Evolutionary conservation across 2,888 invertebrate genomes (phyloP).

Genomic region (Ichneumoninae sp.): DNA sequence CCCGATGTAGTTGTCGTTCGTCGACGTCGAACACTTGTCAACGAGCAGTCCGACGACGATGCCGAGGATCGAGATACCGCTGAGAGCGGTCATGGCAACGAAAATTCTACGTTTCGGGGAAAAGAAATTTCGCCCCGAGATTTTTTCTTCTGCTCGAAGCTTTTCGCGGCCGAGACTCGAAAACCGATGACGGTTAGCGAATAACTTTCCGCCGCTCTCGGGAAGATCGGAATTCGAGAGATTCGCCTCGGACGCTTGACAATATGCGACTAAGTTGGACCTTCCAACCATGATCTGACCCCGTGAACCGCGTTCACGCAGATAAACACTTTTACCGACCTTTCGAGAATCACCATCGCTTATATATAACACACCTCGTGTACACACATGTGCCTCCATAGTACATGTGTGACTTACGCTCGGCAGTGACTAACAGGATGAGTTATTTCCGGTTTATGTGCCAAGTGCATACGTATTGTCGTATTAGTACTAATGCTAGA

Average conservation of each 20-base stretch:
- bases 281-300: constrained; percentile 57
- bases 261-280: constrained; percentile 48
- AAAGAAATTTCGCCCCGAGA: constrained; percentile 8
- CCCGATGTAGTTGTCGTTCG: constrained; percentile 44
- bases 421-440: constrained; percentile 14
- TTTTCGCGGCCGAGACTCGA: not conserved
- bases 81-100: constrained; percentile 20
- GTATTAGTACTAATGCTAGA: not conserved
- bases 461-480: not conserved
- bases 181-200: not conserved
- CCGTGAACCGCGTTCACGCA: constrained; percentile 49
- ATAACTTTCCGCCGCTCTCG: constrained; percentile 15
- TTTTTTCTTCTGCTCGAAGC: not conserved
- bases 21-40: constrained; percentile 7
- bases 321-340: constrained; percentile 55
- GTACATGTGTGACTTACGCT: not conserved
- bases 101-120: not conserved
- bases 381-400: not conserved
- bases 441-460: constrained; percentile 16
- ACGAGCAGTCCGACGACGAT: constrained; percentile 36
- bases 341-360: constrained; percentile 44
- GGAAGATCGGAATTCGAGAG: constrained; percentile 2
- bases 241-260: constrained; percentile 37
- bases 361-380: constrained; percentile 21
- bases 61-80: constrained; percentile 28